Evolutionary conservation across 1,140 invertebrate species (phyloP).

Genomic region (Cephus cinctus): DNA sequence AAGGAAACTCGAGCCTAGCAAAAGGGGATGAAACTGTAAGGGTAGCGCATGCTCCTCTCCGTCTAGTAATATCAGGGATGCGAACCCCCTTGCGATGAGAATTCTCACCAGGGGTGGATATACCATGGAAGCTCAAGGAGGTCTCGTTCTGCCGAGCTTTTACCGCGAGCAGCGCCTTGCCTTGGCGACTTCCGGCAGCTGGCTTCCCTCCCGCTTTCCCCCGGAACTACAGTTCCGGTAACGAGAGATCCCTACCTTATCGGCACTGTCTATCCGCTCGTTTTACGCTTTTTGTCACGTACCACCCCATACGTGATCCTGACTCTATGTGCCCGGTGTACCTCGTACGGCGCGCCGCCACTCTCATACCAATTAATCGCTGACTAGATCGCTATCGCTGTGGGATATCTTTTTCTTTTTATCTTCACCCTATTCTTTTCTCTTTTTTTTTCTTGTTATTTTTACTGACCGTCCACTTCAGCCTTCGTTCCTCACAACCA

Average conservation of each 20-base stretch:
- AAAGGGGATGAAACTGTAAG: too few species aligned
- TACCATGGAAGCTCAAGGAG: constrained; percentile 20
- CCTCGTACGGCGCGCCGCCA: constrained; percentile 33
- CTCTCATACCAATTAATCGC: constrained; percentile 55
- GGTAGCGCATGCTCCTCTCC: too few species aligned
- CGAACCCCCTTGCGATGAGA: constrained; percentile 14
- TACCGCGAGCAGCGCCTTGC: constrained; percentile 31
- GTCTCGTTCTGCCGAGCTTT: constrained; percentile 20
- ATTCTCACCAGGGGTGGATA: constrained; percentile 8
- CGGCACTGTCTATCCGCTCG: constrained; percentile 35
- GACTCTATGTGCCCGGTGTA: constrained; percentile 8
- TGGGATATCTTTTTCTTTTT: constrained; percentile 44
- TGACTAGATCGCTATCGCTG: constrained; percentile 51
- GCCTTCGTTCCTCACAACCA: too few species aligned
- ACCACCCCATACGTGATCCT: constrained; percentile 32
- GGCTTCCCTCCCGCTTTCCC: constrained; percentile 30
- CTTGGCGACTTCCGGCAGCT: constrained; percentile 40
- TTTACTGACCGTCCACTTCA: constrained; percentile 25
- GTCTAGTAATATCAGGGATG: constrained; percentile 10
- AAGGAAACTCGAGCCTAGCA: too few species aligned
- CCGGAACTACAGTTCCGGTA: constrained; percentile 37
- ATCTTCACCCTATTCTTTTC: constrained; percentile 24
- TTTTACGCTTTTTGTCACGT: constrained; percentile 44
- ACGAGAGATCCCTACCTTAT: constrained; percentile 45
- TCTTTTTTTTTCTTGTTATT: too few species aligned